Conservation (phyloP, 2,888 invertebrate genomes). For the Nephrotoma appendiculata region DNA sequence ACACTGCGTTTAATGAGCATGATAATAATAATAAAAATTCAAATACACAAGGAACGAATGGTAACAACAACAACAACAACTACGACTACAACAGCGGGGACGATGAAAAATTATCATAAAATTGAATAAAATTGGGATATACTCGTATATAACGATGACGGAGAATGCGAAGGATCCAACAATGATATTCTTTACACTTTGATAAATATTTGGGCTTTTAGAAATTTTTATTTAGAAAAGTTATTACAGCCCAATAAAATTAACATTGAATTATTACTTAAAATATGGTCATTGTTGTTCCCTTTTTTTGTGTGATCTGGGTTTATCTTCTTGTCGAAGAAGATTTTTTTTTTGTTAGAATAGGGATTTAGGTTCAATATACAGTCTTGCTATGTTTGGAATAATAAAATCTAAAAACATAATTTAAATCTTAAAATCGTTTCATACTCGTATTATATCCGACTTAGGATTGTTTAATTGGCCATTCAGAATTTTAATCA, state of each 20-base stretch:
- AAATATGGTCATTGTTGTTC: neutral
- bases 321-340: neutral
- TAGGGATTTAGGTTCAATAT: neutral
- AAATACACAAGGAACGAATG: neutral
- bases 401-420: neutral
- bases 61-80: neutral
- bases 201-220: neutral
- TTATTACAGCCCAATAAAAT: neutral
- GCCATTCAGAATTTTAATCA: neutral
- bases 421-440: neutral
- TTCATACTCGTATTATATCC: neutral
- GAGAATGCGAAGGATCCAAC: neutral
- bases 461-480: neutral
- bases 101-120: neutral
- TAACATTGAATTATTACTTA: neutral
- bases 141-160: neutral
- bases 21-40: neutral
- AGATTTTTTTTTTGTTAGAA: neutral
- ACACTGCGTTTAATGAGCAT: neutral
- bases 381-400: neutral
- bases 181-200: neutral
- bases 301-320: neutral
- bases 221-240: neutral
- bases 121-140: neutral
- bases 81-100: neutral